Conservation (phyloP, 2,888 invertebrate species). For the Nomada goodeniana region DNA sequence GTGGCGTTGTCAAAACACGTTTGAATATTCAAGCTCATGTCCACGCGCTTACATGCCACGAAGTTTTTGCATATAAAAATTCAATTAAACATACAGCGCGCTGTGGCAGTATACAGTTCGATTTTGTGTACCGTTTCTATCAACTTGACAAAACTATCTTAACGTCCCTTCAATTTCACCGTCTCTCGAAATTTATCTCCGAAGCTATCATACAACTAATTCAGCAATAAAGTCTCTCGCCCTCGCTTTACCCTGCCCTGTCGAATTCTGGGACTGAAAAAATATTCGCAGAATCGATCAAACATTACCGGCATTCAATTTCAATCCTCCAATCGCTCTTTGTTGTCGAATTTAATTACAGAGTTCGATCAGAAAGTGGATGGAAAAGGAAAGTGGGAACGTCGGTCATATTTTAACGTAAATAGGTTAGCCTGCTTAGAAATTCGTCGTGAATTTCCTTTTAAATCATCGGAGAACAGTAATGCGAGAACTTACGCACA, state of each 20-base stretch:
- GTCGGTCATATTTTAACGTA: constrained; percentile 37
- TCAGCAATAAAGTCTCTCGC: not conserved
- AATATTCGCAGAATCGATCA: no score
- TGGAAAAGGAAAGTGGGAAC: constrained; percentile 22
- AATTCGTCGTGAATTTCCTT: constrained; percentile 62
- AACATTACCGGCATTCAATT: not conserved
- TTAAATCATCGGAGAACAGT: constrained; percentile 69
- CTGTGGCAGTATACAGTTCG: not conserved
- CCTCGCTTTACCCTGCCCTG: no score
- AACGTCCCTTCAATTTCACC: not conserved
- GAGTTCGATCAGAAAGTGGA: constrained; percentile 24
- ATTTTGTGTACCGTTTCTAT: not conserved
- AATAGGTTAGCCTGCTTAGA: constrained; percentile 56
- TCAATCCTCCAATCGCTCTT: not conserved
- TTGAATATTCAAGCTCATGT: constrained; percentile 62
- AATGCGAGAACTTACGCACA: constrained; percentile 71
- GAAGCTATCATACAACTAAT: not conserved
- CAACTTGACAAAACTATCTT: not conserved
- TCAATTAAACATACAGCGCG: constrained; percentile 42
- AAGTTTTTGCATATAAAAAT: constrained; percentile 55
- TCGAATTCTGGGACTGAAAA: not conserved
- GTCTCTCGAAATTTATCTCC: not conserved
- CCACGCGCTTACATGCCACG: constrained; percentile 40
- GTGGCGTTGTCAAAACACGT: constrained; percentile 59
- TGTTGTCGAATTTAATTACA: constrained; percentile 25